A percentile compares a stretch with the other conserved stretches of the same genome.
Conservation (phyloP, 1,140 invertebrate species). For the Zaprionus vittiger region DNA sequence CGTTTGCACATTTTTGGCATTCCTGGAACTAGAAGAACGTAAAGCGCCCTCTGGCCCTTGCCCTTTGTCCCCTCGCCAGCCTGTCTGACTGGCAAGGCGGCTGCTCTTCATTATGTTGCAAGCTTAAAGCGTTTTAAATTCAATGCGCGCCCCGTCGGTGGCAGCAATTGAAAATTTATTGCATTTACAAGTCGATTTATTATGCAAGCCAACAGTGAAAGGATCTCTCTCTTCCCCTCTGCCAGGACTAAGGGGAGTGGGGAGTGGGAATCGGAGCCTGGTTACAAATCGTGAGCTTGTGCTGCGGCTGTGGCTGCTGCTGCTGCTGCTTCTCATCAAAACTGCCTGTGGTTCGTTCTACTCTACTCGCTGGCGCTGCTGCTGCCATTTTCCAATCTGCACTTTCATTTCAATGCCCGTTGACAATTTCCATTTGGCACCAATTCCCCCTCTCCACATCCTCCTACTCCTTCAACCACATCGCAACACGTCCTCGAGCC, state of each 20-base stretch:
- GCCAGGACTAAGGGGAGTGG: not conserved
- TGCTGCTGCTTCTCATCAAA: constrained; percentile 66
- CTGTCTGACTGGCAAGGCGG: constrained; percentile 6
- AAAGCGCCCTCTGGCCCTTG: too few relatives aligned
- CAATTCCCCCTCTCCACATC: constrained; percentile 12
- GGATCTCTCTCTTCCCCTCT: not conserved
- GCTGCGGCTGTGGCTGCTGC: constrained; percentile 10
- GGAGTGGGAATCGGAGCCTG: not conserved
- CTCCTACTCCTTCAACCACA: not conserved
- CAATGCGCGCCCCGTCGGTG: constrained; percentile 56
- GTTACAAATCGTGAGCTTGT: constrained; percentile 13
- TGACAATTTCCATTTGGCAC: constrained; percentile 79
- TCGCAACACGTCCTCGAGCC: constrained; percentile 18
- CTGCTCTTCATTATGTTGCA: constrained; percentile 50
- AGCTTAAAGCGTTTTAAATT: constrained; percentile 74
- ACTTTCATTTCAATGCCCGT: constrained; percentile 78
- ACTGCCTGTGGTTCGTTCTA: constrained; percentile 52
- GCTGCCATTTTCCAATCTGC: constrained; percentile 77
- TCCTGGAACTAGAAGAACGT: constrained; percentile 28
- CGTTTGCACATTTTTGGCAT: constrained; percentile 74
- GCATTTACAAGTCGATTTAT: constrained; percentile 81
- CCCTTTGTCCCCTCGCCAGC: not conserved
- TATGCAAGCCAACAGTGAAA: constrained; percentile 53
- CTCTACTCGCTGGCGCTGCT: constrained; percentile 38
- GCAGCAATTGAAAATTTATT: constrained; percentile 75